A percentile compares a stretch with the other conserved stretches of the same genome.
Evolutionary conservation across 35 echinoderm and acorn worm species (phyloP).

Genomic region (Heliocidaris tuberculata): DNA sequence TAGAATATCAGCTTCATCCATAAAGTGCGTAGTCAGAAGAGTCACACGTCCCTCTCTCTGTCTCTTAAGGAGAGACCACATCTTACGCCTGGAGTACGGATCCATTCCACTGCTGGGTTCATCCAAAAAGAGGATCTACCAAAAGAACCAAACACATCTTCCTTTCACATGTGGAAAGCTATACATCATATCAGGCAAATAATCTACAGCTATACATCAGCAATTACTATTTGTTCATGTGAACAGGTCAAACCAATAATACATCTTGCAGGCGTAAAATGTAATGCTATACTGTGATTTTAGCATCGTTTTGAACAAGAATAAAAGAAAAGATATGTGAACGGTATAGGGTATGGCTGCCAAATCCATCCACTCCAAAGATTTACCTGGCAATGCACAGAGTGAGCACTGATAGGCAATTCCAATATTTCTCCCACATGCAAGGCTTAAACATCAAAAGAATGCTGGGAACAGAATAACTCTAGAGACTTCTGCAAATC

Average conservation of each 20-base stretch:
- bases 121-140: constrained; percentile 69
- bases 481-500: too few species aligned
- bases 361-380: neutral
- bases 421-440: too few species aligned
- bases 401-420: too few species aligned
- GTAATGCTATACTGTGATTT: neutral
- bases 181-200: too few species aligned
- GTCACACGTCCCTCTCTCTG: constrained; percentile 72
- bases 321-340: neutral
- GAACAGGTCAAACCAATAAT: neutral
- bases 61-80: constrained; percentile 72
- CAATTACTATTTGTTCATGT: neutral
- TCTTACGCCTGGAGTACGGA: constrained; percentile 60
- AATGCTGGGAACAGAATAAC: too few species aligned
- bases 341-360: neutral
- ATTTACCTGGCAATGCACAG: neutral
- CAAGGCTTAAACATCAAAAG: too few species aligned
- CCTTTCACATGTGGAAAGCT: neutral
- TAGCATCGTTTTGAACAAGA: neutral
- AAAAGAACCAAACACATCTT: neutral
- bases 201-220: too few species aligned
- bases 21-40: constrained; percentile 76
- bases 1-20: constrained; percentile 83
- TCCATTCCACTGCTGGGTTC: constrained; percentile 84
- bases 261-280: neutral